Conservation (phyloP, 2,888 invertebrate genomes). For the Plagodis dolabraria region DNA sequence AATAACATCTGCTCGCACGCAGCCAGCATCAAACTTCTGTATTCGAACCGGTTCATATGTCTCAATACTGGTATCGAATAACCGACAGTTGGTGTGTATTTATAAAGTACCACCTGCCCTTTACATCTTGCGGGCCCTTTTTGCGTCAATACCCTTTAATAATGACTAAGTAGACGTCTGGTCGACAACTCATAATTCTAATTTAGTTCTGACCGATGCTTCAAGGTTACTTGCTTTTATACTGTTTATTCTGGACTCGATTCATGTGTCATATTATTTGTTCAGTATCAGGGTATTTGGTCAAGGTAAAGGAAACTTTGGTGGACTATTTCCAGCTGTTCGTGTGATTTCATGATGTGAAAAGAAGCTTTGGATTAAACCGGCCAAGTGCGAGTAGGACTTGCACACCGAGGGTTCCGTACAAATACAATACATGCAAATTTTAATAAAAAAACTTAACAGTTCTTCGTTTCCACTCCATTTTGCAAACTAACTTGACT, state of each 20-base stretch:
- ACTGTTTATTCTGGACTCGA: neutral
- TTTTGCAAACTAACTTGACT: too few relatives aligned
- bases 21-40: neutral
- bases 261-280: too few relatives aligned
- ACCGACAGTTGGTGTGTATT: slow-evolving; percentile 17
- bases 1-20: neutral
- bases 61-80: slow-evolving; percentile 5
- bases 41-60: slow-evolving; percentile 4
- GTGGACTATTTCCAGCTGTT: too few relatives aligned
- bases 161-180: neutral
- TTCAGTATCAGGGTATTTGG: too few relatives aligned
- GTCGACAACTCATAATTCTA: slow-evolving; percentile 3
- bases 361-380: too few relatives aligned
- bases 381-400: too few relatives aligned
- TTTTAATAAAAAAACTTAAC: too few relatives aligned
- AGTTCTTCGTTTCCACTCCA: too few relatives aligned
- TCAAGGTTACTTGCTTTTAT: neutral
- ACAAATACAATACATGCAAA: too few relatives aligned
- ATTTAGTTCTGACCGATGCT: slow-evolving; percentile 1
- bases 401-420: too few relatives aligned
- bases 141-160: slow-evolving; percentile 10
- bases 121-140: slow-evolving; percentile 13
- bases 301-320: too few relatives aligned
- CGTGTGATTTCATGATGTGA: too few relatives aligned
- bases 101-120: slow-evolving; percentile 18